Evolutionary conservation across 2,888 invertebrate species (phyloP).

Genomic region (Callosobruchus maculatus): DNA sequence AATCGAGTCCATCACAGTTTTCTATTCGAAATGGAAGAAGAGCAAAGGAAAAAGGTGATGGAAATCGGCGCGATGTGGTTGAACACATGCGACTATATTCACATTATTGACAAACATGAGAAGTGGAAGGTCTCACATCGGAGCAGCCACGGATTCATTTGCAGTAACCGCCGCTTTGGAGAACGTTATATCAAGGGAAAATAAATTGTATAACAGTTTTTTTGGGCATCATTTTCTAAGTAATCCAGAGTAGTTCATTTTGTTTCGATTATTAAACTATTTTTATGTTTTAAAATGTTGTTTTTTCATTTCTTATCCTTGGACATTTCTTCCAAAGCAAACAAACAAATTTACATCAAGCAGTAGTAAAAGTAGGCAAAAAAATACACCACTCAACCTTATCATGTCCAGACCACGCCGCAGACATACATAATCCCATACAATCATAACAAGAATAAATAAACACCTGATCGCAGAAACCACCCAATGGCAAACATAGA

Average conservation of each 20-base stretch:
- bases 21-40: slow-evolving; percentile 83
- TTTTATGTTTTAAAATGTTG: background rate
- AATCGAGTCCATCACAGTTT: slow-evolving; percentile 76
- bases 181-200: background rate
- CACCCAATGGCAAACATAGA: too few relatives aligned
- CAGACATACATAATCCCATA: too few relatives aligned
- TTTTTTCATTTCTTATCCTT: background rate
- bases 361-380: too few relatives aligned
- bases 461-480: too few relatives aligned
- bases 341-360: too few relatives aligned
- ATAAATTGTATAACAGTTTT: background rate
- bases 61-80: background rate
- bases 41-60: slow-evolving; percentile 62
- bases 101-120: background rate
- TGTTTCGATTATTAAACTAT: background rate
- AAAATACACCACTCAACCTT: too few relatives aligned
- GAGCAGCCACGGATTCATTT: background rate
- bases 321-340: too few relatives aligned
- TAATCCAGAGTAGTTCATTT: background rate
- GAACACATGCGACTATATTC: background rate
- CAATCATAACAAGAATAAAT: too few relatives aligned
- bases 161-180: background rate
- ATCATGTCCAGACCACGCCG: too few relatives aligned
- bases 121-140: background rate
- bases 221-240: background rate